phyloP scores from a whole-genome alignment of 2,113 vertebrate species.

The Suricata suricatta region DNA sequence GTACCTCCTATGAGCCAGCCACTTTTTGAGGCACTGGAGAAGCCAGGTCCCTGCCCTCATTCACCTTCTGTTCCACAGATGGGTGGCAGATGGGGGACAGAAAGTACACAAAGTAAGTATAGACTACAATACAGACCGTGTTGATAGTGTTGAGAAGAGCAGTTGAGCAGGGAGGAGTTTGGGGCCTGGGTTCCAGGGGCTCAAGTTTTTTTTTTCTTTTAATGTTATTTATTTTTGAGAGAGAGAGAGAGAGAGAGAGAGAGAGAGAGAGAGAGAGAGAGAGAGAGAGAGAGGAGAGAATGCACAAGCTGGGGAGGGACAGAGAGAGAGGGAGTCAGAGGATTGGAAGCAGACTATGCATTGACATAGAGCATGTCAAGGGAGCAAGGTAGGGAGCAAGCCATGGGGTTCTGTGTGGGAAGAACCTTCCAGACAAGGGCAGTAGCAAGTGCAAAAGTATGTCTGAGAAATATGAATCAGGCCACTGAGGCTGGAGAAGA shows the following conservation, averaged over 20 bases:
- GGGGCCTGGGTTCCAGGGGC: not conserved
- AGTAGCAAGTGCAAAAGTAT: not conserved
- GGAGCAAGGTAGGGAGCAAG: too few species aligned
- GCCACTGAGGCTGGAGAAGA: not conserved
- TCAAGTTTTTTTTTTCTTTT: not conserved
- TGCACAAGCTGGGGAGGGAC: too few species aligned
- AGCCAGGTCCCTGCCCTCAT: not conserved
- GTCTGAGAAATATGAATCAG: not conserved
- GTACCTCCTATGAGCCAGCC: not conserved
- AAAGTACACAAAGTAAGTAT: not conserved
- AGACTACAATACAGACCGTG: not conserved
- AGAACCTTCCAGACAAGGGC: not conserved
- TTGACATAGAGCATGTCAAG: too few species aligned
- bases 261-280: too few species aligned
- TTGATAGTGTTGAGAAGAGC: not conserved
- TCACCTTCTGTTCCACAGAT: not conserved
- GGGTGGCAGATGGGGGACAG: not conserved
- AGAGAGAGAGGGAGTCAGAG: too few species aligned
- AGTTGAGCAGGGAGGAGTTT: not conserved
- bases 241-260: too few species aligned
- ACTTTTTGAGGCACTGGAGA: not conserved
- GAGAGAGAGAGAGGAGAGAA: too few species aligned
- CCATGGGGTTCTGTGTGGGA: not conserved
- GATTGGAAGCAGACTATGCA: too few species aligned
- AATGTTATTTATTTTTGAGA: too few species aligned